Base-by-base conservation (phyloP, 2,113 vertebrate species). In the Poecilia latipinna region DNA sequence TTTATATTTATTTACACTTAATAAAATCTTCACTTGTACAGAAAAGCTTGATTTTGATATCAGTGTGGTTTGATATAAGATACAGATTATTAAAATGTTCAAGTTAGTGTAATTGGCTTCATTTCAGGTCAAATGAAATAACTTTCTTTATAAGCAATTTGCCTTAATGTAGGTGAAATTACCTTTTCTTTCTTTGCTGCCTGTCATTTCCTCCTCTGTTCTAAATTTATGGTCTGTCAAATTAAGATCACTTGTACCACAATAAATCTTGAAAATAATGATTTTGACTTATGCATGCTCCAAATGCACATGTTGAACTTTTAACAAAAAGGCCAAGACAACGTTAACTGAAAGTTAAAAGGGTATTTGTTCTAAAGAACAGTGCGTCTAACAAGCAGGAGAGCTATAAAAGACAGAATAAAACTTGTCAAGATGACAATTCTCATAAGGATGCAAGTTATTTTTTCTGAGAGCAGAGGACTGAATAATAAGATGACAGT, bases 361-460 rank as follows among this genome's bases (percentile, higher is more conserved):
- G 39, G 13, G 1, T 15, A 5, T 29, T 54, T 37, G 19, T 72
- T 32, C n/a, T 6, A 42, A 71, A 12, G n/a, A 77, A 64, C 28
- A 61, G 15, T 51, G 73, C 64, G 29, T 31, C 48, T 54, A 24
- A 61, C 22, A 75, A 33, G 70, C 11, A 63, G 61, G 15, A 15
- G 5, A 61, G 61, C 62, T 37, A 72, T 70, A 72, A 54, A 84
- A 33, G 29, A 72, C 39, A 54, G 60, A 31, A 78, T 31, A 82
- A 22, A 80, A 61, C 44, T 39, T 76, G 64, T 62, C 5, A 61
- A n/a, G n/a, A 84, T 68, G 24, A 72, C 33, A 65, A 66, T 68
- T 71, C 48, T 77, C 63, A 26, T 13, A 64, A 22, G 17, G 35
- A 61, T 72, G 37, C 37, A 72, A 19, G 31, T 17, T 6, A 17